phyloP scores from a whole-genome alignment of 2,797 vertebrate species.

The Platalea minor region DNA sequence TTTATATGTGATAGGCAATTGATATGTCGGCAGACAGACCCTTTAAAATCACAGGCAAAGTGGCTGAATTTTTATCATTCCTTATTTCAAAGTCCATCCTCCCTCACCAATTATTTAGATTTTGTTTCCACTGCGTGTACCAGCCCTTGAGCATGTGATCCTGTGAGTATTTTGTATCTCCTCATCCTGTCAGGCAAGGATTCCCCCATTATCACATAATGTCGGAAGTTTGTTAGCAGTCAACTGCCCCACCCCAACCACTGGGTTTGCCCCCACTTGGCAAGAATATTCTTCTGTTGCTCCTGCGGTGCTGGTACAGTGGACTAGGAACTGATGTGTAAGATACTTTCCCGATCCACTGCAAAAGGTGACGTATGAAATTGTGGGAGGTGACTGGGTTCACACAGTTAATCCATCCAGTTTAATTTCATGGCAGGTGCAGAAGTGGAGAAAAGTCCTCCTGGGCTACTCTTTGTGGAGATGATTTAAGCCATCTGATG shows the following conservation, averaged over 20 bases:
- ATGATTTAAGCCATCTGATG: neutral
- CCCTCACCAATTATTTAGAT: neutral
- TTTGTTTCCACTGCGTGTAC: neutral
- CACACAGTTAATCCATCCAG: neutral
- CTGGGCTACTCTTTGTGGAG: neutral
- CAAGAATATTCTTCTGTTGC: neutral
- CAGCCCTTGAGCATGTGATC: neutral
- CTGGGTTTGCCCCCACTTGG: neutral
- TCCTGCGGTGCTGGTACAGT: neutral
- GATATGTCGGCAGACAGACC: neutral
- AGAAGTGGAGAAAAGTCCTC: neutral
- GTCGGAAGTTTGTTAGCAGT: neutral
- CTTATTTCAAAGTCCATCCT: neutral
- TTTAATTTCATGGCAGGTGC: neutral
- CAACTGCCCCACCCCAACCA: neutral
- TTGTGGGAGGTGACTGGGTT: neutral
- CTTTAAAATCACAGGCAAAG: neutral
- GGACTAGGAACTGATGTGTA: neutral
- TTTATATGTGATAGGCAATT: neutral
- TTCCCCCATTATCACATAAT: neutral
- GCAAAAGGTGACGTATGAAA: neutral
- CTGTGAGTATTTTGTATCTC: neutral
- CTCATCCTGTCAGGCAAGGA: neutral
- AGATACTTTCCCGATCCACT: neutral
- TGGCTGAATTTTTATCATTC: neutral